Percentiles rank a stretch among this genome's conserved stretches.
Conservation (phyloP, 2,888 invertebrate genomes). For the Calephelis perditalis region DNA sequence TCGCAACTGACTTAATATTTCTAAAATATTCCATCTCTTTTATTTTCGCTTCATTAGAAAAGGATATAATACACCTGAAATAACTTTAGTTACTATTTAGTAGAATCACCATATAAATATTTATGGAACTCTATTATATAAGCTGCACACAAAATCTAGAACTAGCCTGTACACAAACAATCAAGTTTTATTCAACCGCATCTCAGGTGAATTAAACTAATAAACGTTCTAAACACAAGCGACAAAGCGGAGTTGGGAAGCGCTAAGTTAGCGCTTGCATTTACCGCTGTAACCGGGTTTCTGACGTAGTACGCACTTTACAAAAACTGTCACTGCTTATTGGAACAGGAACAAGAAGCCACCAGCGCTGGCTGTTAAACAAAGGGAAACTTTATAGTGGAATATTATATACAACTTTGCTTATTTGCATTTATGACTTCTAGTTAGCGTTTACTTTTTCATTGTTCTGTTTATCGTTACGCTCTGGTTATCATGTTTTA, state of each 20-base stretch:
- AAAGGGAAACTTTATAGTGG: constrained; percentile 41
- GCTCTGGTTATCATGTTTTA: neutral
- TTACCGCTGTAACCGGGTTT: constrained; percentile 8
- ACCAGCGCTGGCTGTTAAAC: constrained; percentile 38
- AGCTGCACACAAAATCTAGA: no score
- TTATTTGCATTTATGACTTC: constrained; percentile 45
- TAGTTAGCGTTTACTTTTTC: constrained; percentile 19
- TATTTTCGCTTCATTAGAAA: no score
- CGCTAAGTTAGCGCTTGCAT: neutral
- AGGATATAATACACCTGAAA: no score
- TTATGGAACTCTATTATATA: no score
- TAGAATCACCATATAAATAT: no score
- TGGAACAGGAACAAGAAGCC: constrained; percentile 26
- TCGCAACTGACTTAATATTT: no score
- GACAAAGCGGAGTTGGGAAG: constrained; percentile 5
- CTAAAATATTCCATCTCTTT: no score
- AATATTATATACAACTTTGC: constrained; percentile 34
- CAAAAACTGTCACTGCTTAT: constrained; percentile 23
- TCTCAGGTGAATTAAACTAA: constrained; percentile 4
- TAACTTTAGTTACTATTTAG: no score
- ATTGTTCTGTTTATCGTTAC: constrained; percentile 22
- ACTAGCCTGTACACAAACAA: no score
- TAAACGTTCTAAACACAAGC: neutral
- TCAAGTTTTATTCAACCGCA: no score
- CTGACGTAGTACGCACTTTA: constrained; percentile 9